Base-by-base conservation (phyloP, 2,797 vertebrate species). In the Lophius americanus region DNA sequence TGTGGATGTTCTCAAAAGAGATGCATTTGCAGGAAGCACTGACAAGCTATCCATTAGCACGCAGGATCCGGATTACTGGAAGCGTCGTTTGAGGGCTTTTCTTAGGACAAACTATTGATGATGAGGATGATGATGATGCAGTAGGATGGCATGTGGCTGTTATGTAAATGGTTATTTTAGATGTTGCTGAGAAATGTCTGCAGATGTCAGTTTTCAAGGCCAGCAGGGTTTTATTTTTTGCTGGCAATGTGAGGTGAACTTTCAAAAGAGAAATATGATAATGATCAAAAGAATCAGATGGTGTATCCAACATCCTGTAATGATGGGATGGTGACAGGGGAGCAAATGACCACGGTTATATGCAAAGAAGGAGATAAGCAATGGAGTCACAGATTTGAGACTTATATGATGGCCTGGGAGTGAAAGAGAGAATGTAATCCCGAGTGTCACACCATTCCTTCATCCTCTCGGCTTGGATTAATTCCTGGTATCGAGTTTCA, bases 121-220 rank as follows among this genome's bases (percentile, higher is more conserved):
- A 23, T 23, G 23, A 23, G 23, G 23, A 23, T 23, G 23, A 23
- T 23, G 23, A 23, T 23, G 23, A 23, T 23, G 23, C 23, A 23
- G 23, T 23, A 23, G 23, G 23, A 23, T 23, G 23, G 62, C 78
- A 76, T 81, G 73, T 75, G 82, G 73, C 39, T 3, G 51, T 89
- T 87, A 86, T 56, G 70, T 70, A 88, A 89, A 73, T 83, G 62
- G 76, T 84, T 75, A 64, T 70, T 64, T 60, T 59, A 4, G 70
- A 76, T 60, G 64, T 63, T 64, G 61, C 9, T 48, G 67, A 52
- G 44, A 7, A 52, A 33, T 70, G 77, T 60, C 56, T 60, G 63
- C 86, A 85, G 83, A 85, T 84, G 73, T 86, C 78, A 81, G 47
- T 80, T 64, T 76, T 68, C 32, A 75, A 64, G n/a, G 52, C 23